Percentiles rank a stretch among this genome's conserved stretches.
These are phyloP conservation scores for Andrena haemorrhoa DNA, from an alignment of 2,888 invertebrate genomes.

Conservation along the genomic window DNA sequence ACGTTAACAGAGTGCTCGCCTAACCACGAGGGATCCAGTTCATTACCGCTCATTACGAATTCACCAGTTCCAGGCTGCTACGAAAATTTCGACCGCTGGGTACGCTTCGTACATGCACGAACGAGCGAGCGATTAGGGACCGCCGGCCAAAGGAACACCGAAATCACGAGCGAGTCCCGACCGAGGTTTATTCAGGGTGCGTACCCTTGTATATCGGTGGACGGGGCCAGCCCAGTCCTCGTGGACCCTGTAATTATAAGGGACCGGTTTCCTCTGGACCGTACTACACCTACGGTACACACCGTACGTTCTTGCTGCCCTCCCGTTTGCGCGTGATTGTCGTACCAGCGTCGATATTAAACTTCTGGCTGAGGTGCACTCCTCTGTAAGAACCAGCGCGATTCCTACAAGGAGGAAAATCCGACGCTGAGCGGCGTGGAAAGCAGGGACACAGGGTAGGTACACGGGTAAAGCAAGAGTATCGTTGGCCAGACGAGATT, in stretches of 20 bases:
- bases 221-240: slow-evolving; percentile 26
- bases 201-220: slow-evolving; percentile 50
- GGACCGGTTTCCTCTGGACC: slow-evolving; percentile 75
- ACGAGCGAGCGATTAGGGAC: slow-evolving; percentile 7
- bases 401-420: slow-evolving; percentile 16
- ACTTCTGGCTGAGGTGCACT: background rate
- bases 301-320: too few relatives aligned
- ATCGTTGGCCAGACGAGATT: slow-evolving; percentile 31
- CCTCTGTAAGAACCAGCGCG: background rate
- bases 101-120: background rate
- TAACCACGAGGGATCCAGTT: too few relatives aligned
- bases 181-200: slow-evolving; percentile 54
- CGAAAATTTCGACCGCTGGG: slow-evolving; percentile 3
- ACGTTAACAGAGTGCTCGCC: too few relatives aligned
- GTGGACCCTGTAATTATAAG: slow-evolving; percentile 78
- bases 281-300: slow-evolving; percentile 46
- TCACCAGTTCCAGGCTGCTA: too few relatives aligned
- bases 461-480: slow-evolving; percentile 6
- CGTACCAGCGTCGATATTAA: slow-evolving; percentile 6
- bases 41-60: too few relatives aligned
- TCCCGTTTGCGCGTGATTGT: slow-evolving; percentile 16
- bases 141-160: background rate
- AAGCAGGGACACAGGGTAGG: slow-evolving; percentile 4
- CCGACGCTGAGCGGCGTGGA: background rate
- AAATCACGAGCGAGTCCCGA: slow-evolving; percentile 15